Evolutionary conservation across 37 sponge, comb jelly and placozoan genomes (phyloP).

Genomic region (Aplysina aerophoba): DNA sequence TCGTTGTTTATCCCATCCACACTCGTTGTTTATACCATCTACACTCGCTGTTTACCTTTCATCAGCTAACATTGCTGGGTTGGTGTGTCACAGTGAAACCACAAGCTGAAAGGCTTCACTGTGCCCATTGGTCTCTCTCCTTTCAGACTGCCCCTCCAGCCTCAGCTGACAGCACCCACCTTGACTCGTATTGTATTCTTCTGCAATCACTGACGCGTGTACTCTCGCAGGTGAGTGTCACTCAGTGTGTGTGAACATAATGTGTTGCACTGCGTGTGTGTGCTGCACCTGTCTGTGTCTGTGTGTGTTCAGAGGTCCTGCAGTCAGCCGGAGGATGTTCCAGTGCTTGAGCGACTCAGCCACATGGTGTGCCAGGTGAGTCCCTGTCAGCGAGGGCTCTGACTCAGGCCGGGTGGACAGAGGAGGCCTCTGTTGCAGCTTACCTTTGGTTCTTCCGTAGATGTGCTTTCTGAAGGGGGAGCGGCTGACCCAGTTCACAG

Average conservation of each 20-base stretch:
- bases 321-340: constrained; percentile 54
- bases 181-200: constrained; percentile 55
- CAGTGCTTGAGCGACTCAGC: constrained; percentile 56
- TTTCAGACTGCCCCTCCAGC: constrained; percentile 54
- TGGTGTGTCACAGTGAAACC: too few relatives aligned
- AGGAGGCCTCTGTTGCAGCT: too few relatives aligned
- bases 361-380: constrained; percentile 61
- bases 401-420: too few relatives aligned
- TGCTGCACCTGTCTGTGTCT: background rate
- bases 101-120: too few relatives aligned
- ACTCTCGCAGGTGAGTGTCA: constrained; percentile 51
- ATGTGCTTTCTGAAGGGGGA: constrained; percentile 57
- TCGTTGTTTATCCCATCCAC: too few relatives aligned
- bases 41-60: too few relatives aligned
- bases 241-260: too few relatives aligned
- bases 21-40: too few relatives aligned
- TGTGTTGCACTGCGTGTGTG: background rate
- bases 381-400: too few relatives aligned
- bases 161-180: constrained; percentile 38
- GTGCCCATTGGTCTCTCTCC: background rate
- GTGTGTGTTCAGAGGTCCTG: constrained; percentile 5
- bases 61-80: too few relatives aligned
- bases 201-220: constrained; percentile 51
- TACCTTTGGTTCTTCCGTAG: background rate
- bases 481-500: constrained; percentile 25